Base-by-base conservation (phyloP, 2,888 invertebrate species). In the Synanthedon myopaeformis region DNA sequence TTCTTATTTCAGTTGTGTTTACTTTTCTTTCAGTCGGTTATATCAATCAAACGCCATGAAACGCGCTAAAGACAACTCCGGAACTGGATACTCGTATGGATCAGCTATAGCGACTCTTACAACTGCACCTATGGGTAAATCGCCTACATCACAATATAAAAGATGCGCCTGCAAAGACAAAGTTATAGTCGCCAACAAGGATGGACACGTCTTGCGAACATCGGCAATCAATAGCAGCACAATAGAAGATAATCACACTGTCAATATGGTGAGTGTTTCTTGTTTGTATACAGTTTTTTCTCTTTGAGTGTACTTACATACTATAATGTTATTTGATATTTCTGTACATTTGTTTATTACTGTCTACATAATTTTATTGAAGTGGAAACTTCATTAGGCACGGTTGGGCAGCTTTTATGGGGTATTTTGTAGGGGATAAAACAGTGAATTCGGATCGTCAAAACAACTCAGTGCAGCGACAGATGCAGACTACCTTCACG, bases 41-140 rank as follows among this genome's bases (percentile, higher is more conserved):
- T 77, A 76, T 60, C 58, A 75, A 42, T 72, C 81, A 4, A 69
- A 60, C 56, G 80, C 71, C 58, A 79, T 72, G 59, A 87, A 86
- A 58, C 66, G 86, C 1, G 82, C 76, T 11, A 87, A 85, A 67
- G 86, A 86, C 63, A 86, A 82, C 63, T 76, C 82, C 0, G 82
- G 85, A 12, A 74, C 78, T 0, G 82, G 83, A 1, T 85, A 84
- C 56, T 83, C 84, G 0, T 86, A 86, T 56, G 84, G 86, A 1
- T 71, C 79, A 12, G 81, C 83, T 2, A 61, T 84, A 11, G 80
- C 82, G 1, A 71, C 76, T 3, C 65, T 82, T 2, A 62, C 70
- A 41, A 64, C 63, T 48, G 58, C 67, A 2, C 63, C 70, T 1
- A 59, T 64, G 6, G 1, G 49, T 12, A 74, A 70, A 59, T 69